A percentile compares a stretch with the other conserved stretches of the same genome.
Evolutionary conservation across 2,888 invertebrate genomes (phyloP).

Genomic region (Empis stercorea): DNA sequence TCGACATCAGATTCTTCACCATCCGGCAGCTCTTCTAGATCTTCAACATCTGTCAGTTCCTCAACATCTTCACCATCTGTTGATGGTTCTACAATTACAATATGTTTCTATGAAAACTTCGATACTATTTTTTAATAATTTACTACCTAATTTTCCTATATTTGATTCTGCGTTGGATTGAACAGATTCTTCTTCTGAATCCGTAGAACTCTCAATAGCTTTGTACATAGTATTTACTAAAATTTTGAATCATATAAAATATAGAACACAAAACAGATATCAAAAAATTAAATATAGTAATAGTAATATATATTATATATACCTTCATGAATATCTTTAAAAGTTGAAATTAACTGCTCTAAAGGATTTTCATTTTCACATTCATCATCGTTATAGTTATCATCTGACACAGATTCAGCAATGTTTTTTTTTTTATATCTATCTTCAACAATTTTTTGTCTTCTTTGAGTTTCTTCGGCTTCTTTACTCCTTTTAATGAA

Average conservation of each 20-base stretch:
- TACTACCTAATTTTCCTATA: too few species aligned
- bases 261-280: slow-evolving; percentile 10
- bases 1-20: neutral
- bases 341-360: slow-evolving; percentile 41
- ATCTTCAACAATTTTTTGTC: slow-evolving; percentile 17
- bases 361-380: slow-evolving; percentile 40
- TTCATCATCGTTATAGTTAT: slow-evolving; percentile 38
- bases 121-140: too few species aligned
- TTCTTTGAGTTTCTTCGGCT: slow-evolving; percentile 22
- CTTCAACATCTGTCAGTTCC: slow-evolving; percentile 10
- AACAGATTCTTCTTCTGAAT: slow-evolving; percentile 5
- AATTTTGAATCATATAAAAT: slow-evolving; percentile 7
- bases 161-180: neutral
- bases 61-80: slow-evolving; percentile 3
- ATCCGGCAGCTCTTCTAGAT: neutral
- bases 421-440: slow-evolving; percentile 12
- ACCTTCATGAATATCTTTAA: slow-evolving; percentile 18
- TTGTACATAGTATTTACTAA: slow-evolving; percentile 9
- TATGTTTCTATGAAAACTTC: neutral
- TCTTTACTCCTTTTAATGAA: slow-evolving; percentile 27
- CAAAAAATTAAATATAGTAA: too few species aligned
- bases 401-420: slow-evolving; percentile 2
- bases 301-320: neutral
- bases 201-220: slow-evolving; percentile 33
- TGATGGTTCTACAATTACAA: slow-evolving; percentile 1